These are phyloP conservation scores for Drosophila tripunctata DNA, from an alignment of 2,888 invertebrate species.

Conservation along the genomic window DNA sequence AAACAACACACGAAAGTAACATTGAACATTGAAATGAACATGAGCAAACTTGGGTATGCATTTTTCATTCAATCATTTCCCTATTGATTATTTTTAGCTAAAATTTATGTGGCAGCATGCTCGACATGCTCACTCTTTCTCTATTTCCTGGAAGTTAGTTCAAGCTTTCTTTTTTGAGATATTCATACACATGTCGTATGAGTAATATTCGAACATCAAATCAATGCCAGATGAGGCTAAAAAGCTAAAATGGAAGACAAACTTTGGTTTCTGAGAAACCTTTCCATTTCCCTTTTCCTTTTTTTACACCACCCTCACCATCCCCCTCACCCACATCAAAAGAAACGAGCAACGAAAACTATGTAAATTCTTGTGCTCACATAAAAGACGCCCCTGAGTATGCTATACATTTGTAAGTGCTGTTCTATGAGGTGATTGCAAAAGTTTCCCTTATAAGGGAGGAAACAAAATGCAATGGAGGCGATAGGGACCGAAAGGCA, in stretches of 20 bases:
- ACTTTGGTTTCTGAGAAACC: conserved; percentile 18
- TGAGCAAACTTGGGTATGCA: neutral
- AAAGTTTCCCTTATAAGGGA: neutral
- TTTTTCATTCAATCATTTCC: conserved; percentile 12
- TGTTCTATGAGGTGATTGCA: conserved; percentile 23
- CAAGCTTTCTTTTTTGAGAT: conserved; percentile 25
- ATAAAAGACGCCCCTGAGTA: conserved; percentile 26
- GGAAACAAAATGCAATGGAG: conserved; percentile 35
- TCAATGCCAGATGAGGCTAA: conserved; percentile 51
- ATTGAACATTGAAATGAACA: conserved; percentile 11
- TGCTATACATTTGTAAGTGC: conserved; percentile 29
- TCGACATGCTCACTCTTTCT: neutral
- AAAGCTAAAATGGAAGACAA: conserved; percentile 48
- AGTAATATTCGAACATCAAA: conserved; percentile 50
- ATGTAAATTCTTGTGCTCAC: conserved; percentile 40
- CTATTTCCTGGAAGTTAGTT: neutral
- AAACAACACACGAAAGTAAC: neutral
- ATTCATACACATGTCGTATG: conserved; percentile 51
- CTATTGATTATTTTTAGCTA: conserved; percentile 26
- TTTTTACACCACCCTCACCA: too few species aligned
- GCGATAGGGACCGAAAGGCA: conserved; percentile 8
- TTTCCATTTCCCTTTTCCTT: neutral
- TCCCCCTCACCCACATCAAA: neutral
- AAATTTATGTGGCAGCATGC: conserved; percentile 54
- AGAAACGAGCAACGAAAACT: conserved; percentile 6